A percentile compares a stretch with the other conserved stretches of the same genome.
Evolutionary conservation across 2,888 invertebrate species (phyloP).

Genomic region (Digitonthophagus gazella): DNA sequence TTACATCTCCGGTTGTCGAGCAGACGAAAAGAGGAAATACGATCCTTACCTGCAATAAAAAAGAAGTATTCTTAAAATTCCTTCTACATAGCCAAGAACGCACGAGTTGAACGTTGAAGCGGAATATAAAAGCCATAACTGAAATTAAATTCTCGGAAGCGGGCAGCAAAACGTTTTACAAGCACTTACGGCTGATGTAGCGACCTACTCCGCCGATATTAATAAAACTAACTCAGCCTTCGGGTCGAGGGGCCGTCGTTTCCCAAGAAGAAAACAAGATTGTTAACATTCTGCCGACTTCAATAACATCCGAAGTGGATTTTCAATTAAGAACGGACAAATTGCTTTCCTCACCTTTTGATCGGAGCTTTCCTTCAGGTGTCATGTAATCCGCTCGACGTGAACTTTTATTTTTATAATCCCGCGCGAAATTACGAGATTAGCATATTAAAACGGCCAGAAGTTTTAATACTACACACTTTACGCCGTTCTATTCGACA

Average conservation of each 20-base stretch:
- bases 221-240: neutral
- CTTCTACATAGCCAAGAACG: neutral
- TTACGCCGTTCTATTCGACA: neutral
- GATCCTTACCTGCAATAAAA: slow-evolving; percentile 11
- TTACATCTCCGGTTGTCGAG: neutral
- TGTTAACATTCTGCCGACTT: neutral
- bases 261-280: neutral
- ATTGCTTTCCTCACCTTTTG: neutral
- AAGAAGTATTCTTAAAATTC: neutral
- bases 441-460: neutral
- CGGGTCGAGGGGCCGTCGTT: neutral
- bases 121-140: neutral
- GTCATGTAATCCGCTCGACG: neutral
- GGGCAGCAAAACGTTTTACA: neutral
- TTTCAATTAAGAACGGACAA: neutral
- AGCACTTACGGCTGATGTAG: slow-evolving; percentile 18
- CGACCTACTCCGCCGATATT: slow-evolving; percentile 3
- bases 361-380: neutral
- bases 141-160: neutral
- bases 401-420: neutral
- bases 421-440: neutral
- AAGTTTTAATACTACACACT: neutral
- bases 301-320: neutral
- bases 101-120: neutral
- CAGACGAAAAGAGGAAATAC: neutral